Evolutionary conservation across 2,888 invertebrate species (phyloP), one percentile per base, ranked within the genome.

Genomic region (Andricus curvator): DNA sequence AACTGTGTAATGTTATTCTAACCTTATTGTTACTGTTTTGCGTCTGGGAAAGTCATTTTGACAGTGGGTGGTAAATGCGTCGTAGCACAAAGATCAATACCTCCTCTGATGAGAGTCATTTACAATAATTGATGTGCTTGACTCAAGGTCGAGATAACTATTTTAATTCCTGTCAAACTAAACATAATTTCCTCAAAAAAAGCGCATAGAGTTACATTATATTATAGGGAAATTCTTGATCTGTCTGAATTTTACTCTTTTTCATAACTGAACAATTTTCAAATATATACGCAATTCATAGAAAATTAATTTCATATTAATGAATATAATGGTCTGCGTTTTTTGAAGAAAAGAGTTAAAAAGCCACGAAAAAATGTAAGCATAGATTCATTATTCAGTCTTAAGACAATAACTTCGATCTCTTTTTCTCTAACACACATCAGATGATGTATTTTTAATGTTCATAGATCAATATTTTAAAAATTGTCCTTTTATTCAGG

Each of bases 41-140:
- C 56, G 56, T 20, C n/a, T 56, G 70, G 56, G 20, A 74, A 56
- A 51, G 33, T 74, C 51, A 56, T 74, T 74, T 74, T 56, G 56
- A 74, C 74, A 74, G 33, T 74, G 33, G 74, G 56, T 56, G 74
- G 74, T 33, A 74, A 74, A 74, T 74, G 56, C 56, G 33, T 51
- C 56, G 9, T 74, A 33, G 51, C 29, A 33, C 29, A 25, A 51
- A 70, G 48, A 70, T 70, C 70, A 70, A 70, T 70, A 70, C 70
- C 51, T 70, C 29, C 29, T 70, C 70, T 68, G 48, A 70, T 70
- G 70, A 70, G 33, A 70, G 33, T 33, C 29, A 56, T 74, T 56
- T 33, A 74, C 74, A 74, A 56, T 74, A 74, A 74, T 74, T 74
- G 33, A 74, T 74, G 74, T 56, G n/a, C 33, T 74, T 20, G 13